Evolutionary conservation across 2,888 invertebrate species (phyloP).

Genomic region (Rotaria socialis): DNA sequence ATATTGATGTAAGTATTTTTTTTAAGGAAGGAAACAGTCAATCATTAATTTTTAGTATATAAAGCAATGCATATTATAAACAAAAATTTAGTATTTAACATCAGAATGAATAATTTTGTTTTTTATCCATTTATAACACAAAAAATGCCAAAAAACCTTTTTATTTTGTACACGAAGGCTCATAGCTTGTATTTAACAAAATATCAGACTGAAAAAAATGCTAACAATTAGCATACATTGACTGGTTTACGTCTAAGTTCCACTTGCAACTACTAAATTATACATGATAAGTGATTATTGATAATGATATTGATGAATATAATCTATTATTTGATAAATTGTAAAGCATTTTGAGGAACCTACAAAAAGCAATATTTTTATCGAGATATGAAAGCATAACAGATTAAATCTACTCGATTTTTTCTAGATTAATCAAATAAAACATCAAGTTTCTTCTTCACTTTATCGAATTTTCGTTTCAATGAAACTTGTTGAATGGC

Average conservation of each 20-base stretch:
- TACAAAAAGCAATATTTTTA: conserved; percentile 59
- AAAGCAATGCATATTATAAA: too few species aligned
- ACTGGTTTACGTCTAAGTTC: conserved; percentile 83
- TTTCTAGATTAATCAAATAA: conserved; percentile 80
- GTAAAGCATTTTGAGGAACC: conserved; percentile 72
- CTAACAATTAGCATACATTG: conserved; percentile 86
- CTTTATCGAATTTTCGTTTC: conserved; percentile 78
- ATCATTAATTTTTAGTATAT: too few species aligned
- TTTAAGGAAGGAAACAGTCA: too few species aligned
- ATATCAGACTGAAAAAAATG: conserved; percentile 63
- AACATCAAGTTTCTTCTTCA: conserved; percentile 76
- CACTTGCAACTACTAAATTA: conserved; percentile 74
- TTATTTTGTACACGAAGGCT: too few species aligned
- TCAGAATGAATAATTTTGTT: too few species aligned
- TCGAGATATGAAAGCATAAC: not conserved
- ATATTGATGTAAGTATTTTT: too few species aligned
- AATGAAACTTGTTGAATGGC: too few species aligned
- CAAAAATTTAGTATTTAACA: too few species aligned
- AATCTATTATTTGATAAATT: conserved; percentile 73
- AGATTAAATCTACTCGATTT: conserved; percentile 67
- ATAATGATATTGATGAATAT: conserved; percentile 70
- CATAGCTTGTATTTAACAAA: too few species aligned
- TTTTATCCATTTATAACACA: too few species aligned
- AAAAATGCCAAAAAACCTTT: too few species aligned
- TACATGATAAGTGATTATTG: conserved; percentile 68